Percentiles rank a stretch among this genome's conserved stretches.
phyloP scores from a whole-genome alignment of 2,888 invertebrate species.

The Melitaea athalia region DNA sequence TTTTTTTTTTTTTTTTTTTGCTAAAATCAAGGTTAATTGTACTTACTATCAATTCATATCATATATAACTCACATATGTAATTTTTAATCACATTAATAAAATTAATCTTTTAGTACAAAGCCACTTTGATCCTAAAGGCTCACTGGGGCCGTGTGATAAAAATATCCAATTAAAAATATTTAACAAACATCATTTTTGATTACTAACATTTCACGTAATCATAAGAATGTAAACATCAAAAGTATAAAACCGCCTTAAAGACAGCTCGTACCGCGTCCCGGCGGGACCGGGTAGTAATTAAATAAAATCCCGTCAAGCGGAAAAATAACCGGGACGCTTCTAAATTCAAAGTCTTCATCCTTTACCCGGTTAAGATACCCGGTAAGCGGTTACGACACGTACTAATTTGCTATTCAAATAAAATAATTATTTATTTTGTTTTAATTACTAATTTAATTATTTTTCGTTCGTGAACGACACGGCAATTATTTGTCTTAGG shows the following conservation, averaged over 20 bases:
- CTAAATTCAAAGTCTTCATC: constrained; percentile 14
- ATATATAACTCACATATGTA: no score
- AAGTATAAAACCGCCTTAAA: constrained; percentile 21
- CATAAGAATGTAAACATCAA: constrained; percentile 11
- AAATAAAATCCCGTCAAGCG: constrained; percentile 60
- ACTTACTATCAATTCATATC: no score
- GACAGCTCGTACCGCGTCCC: constrained; percentile 26
- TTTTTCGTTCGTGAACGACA: background rate
- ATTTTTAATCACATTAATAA: no score
- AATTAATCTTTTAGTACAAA: background rate
- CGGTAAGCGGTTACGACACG: background rate
- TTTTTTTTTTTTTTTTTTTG: no score
- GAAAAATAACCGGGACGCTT: constrained; percentile 48
- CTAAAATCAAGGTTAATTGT: no score
- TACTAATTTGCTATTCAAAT: constrained; percentile 5
- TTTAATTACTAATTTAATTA: background rate
- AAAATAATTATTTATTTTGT: background rate
- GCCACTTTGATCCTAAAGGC: background rate
- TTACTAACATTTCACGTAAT: constrained; percentile 11
- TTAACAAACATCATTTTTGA: background rate
- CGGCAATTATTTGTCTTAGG: no score
- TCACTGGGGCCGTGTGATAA: background rate
- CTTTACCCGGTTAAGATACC: constrained; percentile 15
- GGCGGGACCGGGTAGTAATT: constrained; percentile 52
- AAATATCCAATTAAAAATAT: constrained; percentile 5